A percentile compares a stretch with the other conserved stretches of the same genome.
phyloP scores from a whole-genome alignment of 2,113 vertebrate genomes.

The Tangachromis dhanisi region DNA sequence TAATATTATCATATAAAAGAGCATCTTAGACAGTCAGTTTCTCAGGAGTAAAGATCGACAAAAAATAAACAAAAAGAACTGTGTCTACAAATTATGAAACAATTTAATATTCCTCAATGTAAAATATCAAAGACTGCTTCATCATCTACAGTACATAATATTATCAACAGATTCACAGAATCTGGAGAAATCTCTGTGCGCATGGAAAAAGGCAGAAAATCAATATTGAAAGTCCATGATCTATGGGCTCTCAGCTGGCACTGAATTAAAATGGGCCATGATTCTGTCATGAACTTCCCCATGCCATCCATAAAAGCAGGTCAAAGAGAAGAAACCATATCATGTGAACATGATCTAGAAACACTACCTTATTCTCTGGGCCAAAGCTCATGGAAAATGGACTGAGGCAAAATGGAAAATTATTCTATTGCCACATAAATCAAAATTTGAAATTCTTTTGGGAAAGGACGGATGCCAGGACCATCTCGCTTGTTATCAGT shows the following conservation, averaged over 20 bases:
- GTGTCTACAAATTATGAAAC: neutral
- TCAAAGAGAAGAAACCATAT: neutral
- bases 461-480: neutral
- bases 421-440: neutral
- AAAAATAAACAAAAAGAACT: neutral
- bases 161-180: neutral
- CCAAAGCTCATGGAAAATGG: neutral
- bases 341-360: neutral
- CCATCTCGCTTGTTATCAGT: neutral
- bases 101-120: neutral
- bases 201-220: neutral
- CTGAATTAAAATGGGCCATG: neutral
- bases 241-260: neutral
- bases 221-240: neutral
- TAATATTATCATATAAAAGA: neutral
- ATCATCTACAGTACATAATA: neutral
- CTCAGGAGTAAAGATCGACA: rapidly evolving
- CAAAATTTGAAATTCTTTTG: neutral
- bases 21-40: neutral
- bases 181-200: neutral
- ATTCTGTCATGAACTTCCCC: neutral
- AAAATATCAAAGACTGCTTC: neutral
- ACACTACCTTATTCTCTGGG: neutral
- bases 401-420: neutral
- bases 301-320: neutral